Evolutionary conservation across 2,797 vertebrate species (phyloP), one percentile per base, ranked within the genome.

Genomic region (Notolepis coatsorum): DNA sequence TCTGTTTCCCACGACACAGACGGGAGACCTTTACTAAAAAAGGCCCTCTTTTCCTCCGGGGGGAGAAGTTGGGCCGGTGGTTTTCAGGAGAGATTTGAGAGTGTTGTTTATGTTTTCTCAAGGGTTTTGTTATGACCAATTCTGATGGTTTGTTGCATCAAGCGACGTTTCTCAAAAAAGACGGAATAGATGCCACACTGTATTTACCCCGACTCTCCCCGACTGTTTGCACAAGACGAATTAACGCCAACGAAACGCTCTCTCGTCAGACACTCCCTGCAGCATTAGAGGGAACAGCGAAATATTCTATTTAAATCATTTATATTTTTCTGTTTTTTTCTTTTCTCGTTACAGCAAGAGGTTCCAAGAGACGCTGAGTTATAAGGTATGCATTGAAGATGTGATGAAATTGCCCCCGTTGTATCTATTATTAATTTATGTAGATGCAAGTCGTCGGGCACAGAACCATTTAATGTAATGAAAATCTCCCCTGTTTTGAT

Each of bases 351-450:
- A 49, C 88, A 93, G 93, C 81, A 72, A 87, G 68, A 81, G 3
- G 59, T 93, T 94, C 77, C 80, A 71, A 18, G 88, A 93, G 48
- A 81, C 82, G 17, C 76, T 94, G 71, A 89, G 82, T 46, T 81
- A 80, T 61, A 94, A 94, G 92, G 93, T 94, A 88, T 31, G 83
- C 5, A 68, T 73, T 28, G 15, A 66, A 49, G 46, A 30, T 66
- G 15, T 38, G 2, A 60, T 71, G 52, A 39, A 63, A 39, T 49
- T 41, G n/a, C 17, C 35, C 42, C 4, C 45, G 2, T 57, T 72
- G 28, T 27, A 59, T 75, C 25, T 59, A 37, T 66, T 71, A 53
- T 58, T 77, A 27, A 57, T 67, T 60, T 58, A 12, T 39, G 43
- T 12, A 27, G 38, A 18, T 23, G 30, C 28, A 39, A 38, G 60